Evolutionary conservation across 2,888 invertebrate genomes (phyloP).

Genomic region (Amphipoea lucens): DNA sequence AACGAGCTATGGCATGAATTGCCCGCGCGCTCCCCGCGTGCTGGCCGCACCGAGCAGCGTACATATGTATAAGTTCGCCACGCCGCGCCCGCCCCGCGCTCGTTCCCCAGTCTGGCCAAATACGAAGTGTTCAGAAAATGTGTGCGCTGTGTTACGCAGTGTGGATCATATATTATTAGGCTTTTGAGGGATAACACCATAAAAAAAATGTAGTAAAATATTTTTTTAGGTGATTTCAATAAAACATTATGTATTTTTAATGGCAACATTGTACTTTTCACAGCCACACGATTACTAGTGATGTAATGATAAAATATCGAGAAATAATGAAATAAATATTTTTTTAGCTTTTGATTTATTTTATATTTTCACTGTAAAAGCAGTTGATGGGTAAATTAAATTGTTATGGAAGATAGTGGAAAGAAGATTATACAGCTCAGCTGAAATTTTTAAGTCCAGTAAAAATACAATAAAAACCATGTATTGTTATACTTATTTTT

Average conservation of each 20-base stretch:
- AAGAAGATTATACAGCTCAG: not conserved
- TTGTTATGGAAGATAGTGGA: not conserved
- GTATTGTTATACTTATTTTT: not conserved
- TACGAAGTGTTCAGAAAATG: too few species aligned
- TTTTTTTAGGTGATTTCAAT: not conserved
- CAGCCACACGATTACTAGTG: constrained; percentile 24
- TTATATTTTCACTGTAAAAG: not conserved
- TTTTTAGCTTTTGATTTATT: not conserved
- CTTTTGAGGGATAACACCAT: not conserved
- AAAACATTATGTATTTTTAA: not conserved
- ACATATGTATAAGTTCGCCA: too few species aligned
- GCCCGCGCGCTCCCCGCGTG: too few species aligned
- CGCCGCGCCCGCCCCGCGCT: too few species aligned
- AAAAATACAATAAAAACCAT: not conserved
- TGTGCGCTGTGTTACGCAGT: not conserved
- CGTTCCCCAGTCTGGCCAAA: too few species aligned
- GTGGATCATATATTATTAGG: not conserved
- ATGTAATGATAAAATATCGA: not conserved
- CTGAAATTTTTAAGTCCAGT: not conserved
- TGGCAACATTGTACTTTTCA: constrained; percentile 8
- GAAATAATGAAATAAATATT: not conserved
- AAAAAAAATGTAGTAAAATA: not conserved
- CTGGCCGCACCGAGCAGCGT: too few species aligned
- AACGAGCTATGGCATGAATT: too few species aligned
- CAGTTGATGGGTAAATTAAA: not conserved